These are phyloP conservation scores for Eucera pruinosa DNA, from an alignment of 2,888 invertebrate genomes.

Conservation along the genomic window DNA sequence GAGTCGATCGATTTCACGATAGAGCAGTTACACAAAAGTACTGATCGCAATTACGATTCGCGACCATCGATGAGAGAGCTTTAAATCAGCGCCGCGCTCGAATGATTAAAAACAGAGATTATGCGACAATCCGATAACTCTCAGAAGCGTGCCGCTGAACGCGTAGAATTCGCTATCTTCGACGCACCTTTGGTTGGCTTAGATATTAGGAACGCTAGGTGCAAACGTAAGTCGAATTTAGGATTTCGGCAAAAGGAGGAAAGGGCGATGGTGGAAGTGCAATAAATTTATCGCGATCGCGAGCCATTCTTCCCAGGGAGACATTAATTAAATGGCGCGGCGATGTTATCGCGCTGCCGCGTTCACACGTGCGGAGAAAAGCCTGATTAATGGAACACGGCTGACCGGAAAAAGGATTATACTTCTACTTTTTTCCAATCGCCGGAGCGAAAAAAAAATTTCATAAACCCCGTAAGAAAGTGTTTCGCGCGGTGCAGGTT, in stretches of 20 bases:
- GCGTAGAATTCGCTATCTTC: too few relatives aligned
- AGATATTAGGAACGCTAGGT: too few relatives aligned
- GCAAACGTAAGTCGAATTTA: background rate
- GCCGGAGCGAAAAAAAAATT: slow-evolving; percentile 49
- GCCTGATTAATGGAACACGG: slow-evolving; percentile 69
- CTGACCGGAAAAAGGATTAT: slow-evolving; percentile 60
- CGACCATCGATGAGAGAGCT: too few relatives aligned
- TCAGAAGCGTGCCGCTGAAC: too few relatives aligned
- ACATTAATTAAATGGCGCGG: slow-evolving; percentile 73
- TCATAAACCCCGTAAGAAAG: slow-evolving; percentile 44
- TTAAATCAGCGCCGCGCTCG: too few relatives aligned
- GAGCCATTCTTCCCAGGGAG: slow-evolving; percentile 61
- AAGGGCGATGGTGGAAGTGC: slow-evolving; percentile 36
- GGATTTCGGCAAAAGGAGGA: background rate
- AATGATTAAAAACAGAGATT: too few relatives aligned
- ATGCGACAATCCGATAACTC: too few relatives aligned
- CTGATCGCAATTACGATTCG: too few relatives aligned
- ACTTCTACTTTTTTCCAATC: slow-evolving; percentile 44
- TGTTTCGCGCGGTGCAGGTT: too few relatives aligned
- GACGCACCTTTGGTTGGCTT: too few relatives aligned
- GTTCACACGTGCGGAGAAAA: slow-evolving; percentile 66
- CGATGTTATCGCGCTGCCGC: slow-evolving; percentile 67
- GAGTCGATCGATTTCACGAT: too few relatives aligned
- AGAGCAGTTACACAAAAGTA: too few relatives aligned
- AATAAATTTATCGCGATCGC: slow-evolving; percentile 63